These are phyloP conservation scores for Ataeniobius toweri DNA, from an alignment of 2,797 vertebrate species.

Conservation along the genomic window DNA sequence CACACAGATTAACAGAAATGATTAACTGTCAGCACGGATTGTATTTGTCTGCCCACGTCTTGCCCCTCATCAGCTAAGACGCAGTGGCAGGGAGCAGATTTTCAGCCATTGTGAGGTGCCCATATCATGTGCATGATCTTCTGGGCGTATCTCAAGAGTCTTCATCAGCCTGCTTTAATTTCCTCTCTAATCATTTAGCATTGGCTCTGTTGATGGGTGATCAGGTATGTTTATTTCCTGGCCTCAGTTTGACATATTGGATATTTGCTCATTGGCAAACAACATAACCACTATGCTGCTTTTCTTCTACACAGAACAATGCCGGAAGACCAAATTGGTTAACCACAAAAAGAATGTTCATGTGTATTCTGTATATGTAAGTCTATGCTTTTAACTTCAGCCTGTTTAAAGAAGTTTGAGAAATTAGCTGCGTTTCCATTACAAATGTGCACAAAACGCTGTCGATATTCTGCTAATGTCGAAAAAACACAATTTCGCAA, in stretches of 20 bases:
- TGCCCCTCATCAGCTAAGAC: conserved; percentile 46
- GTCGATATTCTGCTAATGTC: neutral
- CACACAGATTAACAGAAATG: conserved; percentile 77
- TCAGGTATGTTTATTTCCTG: conserved; percentile 53
- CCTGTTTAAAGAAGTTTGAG: neutral
- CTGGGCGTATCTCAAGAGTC: conserved; percentile 51
- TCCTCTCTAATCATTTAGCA: conserved; percentile 57
- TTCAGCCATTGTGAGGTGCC: conserved; percentile 42
- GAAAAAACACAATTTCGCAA: neutral
- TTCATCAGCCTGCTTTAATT: conserved; percentile 65
- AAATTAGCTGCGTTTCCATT: too few relatives aligned
- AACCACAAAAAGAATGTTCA: neutral
- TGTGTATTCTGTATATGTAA: neutral
- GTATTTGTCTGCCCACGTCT: conserved; percentile 58
- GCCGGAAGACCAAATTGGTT: neutral
- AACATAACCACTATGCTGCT: neutral
- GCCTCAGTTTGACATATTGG: conserved; percentile 27
- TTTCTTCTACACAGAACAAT: neutral
- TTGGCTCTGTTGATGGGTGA: conserved; percentile 17
- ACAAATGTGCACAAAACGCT: too few relatives aligned
- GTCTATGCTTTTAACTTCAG: neutral
- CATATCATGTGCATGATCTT: conserved; percentile 55
- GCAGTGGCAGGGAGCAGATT: conserved; percentile 34
- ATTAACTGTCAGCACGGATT: conserved; percentile 77
- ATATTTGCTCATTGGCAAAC: conserved; percentile 14